These are phyloP conservation scores for Epinephelus coioides DNA, from an alignment of 2,797 vertebrate species.

Conservation along the genomic window DNA sequence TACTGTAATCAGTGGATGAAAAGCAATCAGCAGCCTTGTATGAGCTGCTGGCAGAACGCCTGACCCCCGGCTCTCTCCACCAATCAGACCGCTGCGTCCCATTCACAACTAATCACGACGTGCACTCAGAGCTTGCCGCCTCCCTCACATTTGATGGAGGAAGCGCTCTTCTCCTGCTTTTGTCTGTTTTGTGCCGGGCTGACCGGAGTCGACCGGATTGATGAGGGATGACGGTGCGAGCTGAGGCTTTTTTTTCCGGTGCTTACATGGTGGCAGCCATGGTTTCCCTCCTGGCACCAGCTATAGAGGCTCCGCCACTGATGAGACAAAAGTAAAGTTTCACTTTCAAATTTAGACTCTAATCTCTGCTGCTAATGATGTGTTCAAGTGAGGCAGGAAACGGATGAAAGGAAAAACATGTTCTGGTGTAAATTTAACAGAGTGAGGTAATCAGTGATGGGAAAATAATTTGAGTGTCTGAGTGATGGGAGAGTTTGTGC, in stretches of 20 bases:
- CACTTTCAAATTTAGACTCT: conserved; percentile 9
- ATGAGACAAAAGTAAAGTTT: conserved; percentile 51
- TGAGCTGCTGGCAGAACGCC: conserved; percentile 69
- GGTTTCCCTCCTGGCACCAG: conserved; percentile 48
- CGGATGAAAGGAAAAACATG: background rate
- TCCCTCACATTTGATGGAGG: conserved; percentile 70
- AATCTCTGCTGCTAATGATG: conserved; percentile 33
- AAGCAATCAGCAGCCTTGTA: conserved; percentile 86
- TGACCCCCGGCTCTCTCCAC: conserved; percentile 72
- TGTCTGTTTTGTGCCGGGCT: conserved; percentile 60
- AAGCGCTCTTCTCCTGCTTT: conserved; percentile 63
- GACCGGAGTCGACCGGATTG: conserved; percentile 55
- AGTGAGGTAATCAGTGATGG: conserved; percentile 1
- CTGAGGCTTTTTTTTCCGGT: conserved; percentile 56
- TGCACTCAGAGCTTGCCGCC: conserved; percentile 64
- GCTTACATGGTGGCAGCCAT: conserved; percentile 30
- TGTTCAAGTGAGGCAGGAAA: conserved; percentile 48
- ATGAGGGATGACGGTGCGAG: conserved; percentile 48
- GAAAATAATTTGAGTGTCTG: background rate
- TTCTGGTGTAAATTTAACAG: conserved; percentile 9
- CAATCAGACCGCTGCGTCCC: conserved; percentile 71
- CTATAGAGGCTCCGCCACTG: conserved; percentile 11
- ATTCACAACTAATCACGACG: conserved; percentile 77
- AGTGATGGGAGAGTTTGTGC: conserved; percentile 4
- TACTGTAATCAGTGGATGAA: conserved; percentile 85